Evolutionary conservation across 2,797 vertebrate species (phyloP), one percentile per base, ranked within the genome.

Genomic region (Eleutherodactylus coqui): DNA sequence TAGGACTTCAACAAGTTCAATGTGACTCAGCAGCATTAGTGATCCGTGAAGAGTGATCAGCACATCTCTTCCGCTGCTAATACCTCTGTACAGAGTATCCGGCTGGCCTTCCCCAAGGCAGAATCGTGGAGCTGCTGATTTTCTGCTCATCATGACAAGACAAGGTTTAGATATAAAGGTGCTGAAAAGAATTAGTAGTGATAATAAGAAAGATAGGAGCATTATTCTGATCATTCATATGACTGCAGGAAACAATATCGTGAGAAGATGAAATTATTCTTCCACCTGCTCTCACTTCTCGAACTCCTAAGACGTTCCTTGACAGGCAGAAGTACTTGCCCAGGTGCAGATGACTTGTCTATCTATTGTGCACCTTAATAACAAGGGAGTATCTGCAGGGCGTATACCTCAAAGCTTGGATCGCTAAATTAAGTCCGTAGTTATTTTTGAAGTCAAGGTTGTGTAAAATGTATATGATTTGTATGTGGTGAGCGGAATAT

Each of bases 261-360:
- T 82, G 85, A 77, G 60, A 82, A 55, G 19, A 78, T 73, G 64
- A 49, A 79, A 55, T 73, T n/a, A 78, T 78, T 62, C 62, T 58
- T 10, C 72, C 60, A 77, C 64, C 69, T 87, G 85, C 60, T 55
- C 45, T 73, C 53, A 51, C 11, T 73, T 14, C 3, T 49, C 21
- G 32, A 83, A 21, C 58, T 43, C 34, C n/a, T 27, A 32, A 51
- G 32, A 29, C 58, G 14, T 79, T 32, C 32, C 47, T 21, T 78
- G 60, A 77, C 83, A 84, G 24, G 75, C 60, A 77, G 58, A 51
- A 27, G 29, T 51, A 38, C 73, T 67, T 51, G 72, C 77, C 58
- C 47, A 36, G 36, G 24, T 38, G 36, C 47, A 43, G 32, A 64
- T 80, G 58, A 67, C 58, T 55, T 73, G 43, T 69, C 62, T 41